Evolutionary conservation across 2,888 invertebrate species (phyloP).

Genomic region (Dynastes hyllus): DNA sequence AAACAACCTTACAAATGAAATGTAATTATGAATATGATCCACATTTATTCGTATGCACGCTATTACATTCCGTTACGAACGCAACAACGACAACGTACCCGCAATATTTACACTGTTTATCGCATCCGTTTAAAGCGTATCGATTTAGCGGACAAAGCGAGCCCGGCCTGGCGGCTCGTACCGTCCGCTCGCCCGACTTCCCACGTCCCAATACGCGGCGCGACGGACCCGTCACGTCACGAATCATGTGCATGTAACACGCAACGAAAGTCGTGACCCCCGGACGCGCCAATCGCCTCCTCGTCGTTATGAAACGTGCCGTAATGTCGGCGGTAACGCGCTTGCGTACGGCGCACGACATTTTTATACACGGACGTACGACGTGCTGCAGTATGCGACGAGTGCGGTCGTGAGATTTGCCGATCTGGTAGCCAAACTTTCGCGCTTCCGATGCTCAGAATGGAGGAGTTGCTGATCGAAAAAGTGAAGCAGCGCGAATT

Average conservation of each 20-base stretch:
- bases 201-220: slow-evolving; percentile 18
- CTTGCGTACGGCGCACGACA: slow-evolving; percentile 31
- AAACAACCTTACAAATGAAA: too few relatives aligned
- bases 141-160: slow-evolving; percentile 21
- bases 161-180: neutral
- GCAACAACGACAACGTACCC: too few relatives aligned
- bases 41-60: too few relatives aligned
- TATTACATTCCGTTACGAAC: too few relatives aligned
- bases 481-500: slow-evolving; percentile 52
- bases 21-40: too few relatives aligned
- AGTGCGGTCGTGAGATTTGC: neutral
- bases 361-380: neutral
- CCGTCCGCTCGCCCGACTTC: slow-evolving; percentile 13
- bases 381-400: slow-evolving; percentile 36
- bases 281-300: slow-evolving; percentile 31
- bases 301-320: slow-evolving; percentile 44
- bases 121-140: slow-evolving; percentile 2
- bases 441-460: slow-evolving; percentile 24
- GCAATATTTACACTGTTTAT: too few relatives aligned
- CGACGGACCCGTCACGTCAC: slow-evolving; percentile 30
- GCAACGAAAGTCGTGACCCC: slow-evolving; percentile 39
- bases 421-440: neutral
- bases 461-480: slow-evolving; percentile 53
- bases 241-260: slow-evolving; percentile 46
- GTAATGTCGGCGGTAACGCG: slow-evolving; percentile 29